Evolutionary conservation across 2,888 invertebrate genomes (phyloP).

Genomic region (Malthinus seriepunctatus): DNA sequence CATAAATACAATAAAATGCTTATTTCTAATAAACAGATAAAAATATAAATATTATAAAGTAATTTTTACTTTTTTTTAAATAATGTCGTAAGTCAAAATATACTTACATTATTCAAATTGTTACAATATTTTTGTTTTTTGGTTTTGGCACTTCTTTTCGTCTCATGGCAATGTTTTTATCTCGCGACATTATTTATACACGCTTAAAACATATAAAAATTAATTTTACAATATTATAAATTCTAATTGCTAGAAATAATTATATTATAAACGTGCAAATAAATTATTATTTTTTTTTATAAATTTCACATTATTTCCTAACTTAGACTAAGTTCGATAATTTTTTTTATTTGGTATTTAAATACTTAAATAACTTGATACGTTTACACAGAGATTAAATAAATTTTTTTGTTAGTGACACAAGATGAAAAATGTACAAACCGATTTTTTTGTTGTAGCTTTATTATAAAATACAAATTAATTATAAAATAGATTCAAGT

Average conservation of each 20-base stretch:
- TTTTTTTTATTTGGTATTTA: slow-evolving; percentile 19
- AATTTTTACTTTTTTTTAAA: slow-evolving; percentile 1
- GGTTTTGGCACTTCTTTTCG: slow-evolving; percentile 28
- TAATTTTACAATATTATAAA: not conserved
- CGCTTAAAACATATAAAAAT: slow-evolving; percentile 2
- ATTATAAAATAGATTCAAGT: slow-evolving; percentile 8
- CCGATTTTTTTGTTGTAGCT: slow-evolving; percentile 1
- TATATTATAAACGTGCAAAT: slow-evolving; percentile 1
- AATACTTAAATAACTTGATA: slow-evolving; percentile 21
- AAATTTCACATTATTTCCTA: slow-evolving; percentile 20
- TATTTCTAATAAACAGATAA: slow-evolving; percentile 33
- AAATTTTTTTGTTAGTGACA: not conserved
- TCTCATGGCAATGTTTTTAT: slow-evolving; percentile 13
- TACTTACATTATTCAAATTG: slow-evolving; percentile 6
- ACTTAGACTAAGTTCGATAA: slow-evolving; percentile 34
- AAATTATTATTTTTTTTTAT: not conserved
- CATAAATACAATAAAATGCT: slow-evolving; percentile 54
- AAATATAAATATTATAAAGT: slow-evolving; percentile 9
- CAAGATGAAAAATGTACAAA: slow-evolving; percentile 1
- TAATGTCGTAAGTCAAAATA: slow-evolving; percentile 12
- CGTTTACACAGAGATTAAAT: slow-evolving; percentile 15
- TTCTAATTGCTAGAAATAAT: not conserved
- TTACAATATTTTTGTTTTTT: slow-evolving; percentile 25
- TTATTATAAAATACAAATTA: slow-evolving; percentile 9
- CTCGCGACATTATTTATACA: slow-evolving; percentile 12